Percentiles rank a stretch among this genome's conserved stretches.
Evolutionary conservation across 2,888 invertebrate species (phyloP).

Genomic region (Capitulum mitella): DNA sequence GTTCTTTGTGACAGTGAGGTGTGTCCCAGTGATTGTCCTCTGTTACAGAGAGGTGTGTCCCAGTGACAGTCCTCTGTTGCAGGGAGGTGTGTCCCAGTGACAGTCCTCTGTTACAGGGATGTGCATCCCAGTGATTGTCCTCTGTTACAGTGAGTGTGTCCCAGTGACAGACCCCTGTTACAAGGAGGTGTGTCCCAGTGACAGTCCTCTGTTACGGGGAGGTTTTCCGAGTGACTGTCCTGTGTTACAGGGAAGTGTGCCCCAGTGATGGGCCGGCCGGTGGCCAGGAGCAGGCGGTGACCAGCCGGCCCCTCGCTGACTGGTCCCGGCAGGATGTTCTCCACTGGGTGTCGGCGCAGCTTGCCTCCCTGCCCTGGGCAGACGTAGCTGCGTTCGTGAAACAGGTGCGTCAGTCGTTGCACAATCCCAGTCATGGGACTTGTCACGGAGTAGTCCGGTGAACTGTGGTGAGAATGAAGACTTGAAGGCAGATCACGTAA

Average conservation of each 20-base stretch:
- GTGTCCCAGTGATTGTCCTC: no score
- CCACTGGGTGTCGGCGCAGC: neutral
- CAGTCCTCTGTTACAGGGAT: neutral
- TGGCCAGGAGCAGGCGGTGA: neutral
- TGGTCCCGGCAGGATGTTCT: neutral
- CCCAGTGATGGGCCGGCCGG: neutral
- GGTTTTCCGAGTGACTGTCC: no score
- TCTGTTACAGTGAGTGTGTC: neutral
- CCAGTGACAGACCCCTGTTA: neutral
- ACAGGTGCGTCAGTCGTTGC: neutral
- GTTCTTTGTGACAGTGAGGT: no score
- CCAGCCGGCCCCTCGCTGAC: neutral
- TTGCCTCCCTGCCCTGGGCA: neutral
- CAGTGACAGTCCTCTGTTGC: neutral
- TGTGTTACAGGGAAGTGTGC: constrained; percentile 6
- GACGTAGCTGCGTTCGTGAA: neutral
- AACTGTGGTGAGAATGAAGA: no score
- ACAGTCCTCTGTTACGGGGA: neutral
- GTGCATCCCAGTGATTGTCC: no score
- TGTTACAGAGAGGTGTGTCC: neutral
- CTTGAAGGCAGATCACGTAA: no score
- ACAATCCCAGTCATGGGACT: no score
- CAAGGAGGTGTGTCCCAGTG: neutral
- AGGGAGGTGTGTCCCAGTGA: neutral
- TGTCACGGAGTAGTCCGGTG: no score